These are phyloP conservation scores for Scaptomyza montana DNA, from an alignment of 1,140 invertebrate genomes.

Conservation along the genomic window DNA sequence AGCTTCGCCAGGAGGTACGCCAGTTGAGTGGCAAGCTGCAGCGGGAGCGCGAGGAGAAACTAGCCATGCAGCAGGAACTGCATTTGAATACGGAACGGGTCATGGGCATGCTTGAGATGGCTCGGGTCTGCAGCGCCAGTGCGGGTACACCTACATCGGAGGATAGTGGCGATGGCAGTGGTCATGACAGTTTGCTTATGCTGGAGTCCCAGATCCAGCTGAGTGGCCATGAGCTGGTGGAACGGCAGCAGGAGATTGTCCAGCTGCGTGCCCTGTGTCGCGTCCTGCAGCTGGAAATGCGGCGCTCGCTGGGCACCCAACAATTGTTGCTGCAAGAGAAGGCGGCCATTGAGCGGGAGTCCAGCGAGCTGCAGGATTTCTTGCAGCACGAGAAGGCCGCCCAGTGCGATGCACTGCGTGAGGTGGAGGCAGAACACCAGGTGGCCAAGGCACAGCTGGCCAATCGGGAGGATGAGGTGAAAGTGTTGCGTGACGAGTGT, in stretches of 20 bases:
- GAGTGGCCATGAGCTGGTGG: constrained; percentile 89
- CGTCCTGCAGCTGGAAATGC: constrained; percentile 86
- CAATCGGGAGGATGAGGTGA: constrained; percentile 86
- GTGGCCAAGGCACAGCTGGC: constrained; percentile 85
- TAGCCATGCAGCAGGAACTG: constrained; percentile 89
- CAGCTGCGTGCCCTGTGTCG: constrained; percentile 87
- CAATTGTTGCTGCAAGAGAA: constrained; percentile 88
- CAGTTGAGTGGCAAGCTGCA: constrained; percentile 80
- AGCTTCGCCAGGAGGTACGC: constrained; percentile 86
- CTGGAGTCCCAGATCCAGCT: constrained; percentile 90
- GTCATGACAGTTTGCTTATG: constrained; percentile 89
- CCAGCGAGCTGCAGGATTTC: constrained; percentile 90
- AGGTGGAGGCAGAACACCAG: constrained; percentile 88
- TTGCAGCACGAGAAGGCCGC: constrained; percentile 90
- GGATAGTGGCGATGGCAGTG: constrained; percentile 85
- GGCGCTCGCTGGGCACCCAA: constrained; percentile 86
- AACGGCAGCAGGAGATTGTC: constrained; percentile 91
- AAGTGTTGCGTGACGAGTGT: constrained; percentile 89
- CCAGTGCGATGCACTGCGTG: constrained; percentile 89
- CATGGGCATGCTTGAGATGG: constrained; percentile 87
- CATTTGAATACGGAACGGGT: constrained; percentile 89
- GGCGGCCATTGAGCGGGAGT: constrained; percentile 88
- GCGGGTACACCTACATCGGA: constrained; percentile 84
- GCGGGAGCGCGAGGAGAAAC: constrained; percentile 88
- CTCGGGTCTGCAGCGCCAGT: constrained; percentile 72